Base-by-base conservation (phyloP, 2,113 vertebrate genomes). In the Bagarius yarrelli region DNA sequence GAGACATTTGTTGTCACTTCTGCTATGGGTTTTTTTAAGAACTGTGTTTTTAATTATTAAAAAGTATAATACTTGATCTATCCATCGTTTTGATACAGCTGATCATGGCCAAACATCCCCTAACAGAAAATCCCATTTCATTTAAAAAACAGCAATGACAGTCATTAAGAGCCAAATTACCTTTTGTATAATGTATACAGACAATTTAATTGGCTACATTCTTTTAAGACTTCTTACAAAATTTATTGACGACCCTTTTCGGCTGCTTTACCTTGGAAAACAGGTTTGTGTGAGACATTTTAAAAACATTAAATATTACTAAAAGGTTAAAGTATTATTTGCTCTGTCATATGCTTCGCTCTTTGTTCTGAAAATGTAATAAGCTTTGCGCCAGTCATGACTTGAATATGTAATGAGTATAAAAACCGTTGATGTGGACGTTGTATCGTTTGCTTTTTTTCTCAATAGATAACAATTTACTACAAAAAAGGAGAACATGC, bases 41-140 rank as follows among this genome's bases (percentile, higher is more conserved):
- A 27, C 30, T 81, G 14, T 69, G n/a, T n/a, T n/a, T n/a, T n/a
- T 15, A 63, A 81, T 74, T 55, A 74, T 40, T 81, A 34, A 40
- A 27, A 19, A 81, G 44, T 19, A 25, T 59, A 11, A 73, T 32
- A 5, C 23, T 47, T 50, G 66, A 27, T 34, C 57, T 21, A 5
- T 76, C 36, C 40, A 40, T 25, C 13, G 12, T 6, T 23, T 11
- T 59, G 25, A 79, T 52, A 11, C 55, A 27, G 18, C 71, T 18
- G 0, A 71, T 72, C n/a, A 61, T 79, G 66, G 34, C 44, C 25
- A 70, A 70, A 32, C 16, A 64, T 47, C 36, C 9, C 40, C 14
- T 47, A 30, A 34, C 19, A 77, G 57, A 61, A 67, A 55, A 78
- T 56, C 3, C 34, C 3, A 18, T 5, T 66, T 52, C 25, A 27